Base-by-base conservation (phyloP, 2,888 invertebrate genomes). In the Cyaniris semiargus region DNA sequence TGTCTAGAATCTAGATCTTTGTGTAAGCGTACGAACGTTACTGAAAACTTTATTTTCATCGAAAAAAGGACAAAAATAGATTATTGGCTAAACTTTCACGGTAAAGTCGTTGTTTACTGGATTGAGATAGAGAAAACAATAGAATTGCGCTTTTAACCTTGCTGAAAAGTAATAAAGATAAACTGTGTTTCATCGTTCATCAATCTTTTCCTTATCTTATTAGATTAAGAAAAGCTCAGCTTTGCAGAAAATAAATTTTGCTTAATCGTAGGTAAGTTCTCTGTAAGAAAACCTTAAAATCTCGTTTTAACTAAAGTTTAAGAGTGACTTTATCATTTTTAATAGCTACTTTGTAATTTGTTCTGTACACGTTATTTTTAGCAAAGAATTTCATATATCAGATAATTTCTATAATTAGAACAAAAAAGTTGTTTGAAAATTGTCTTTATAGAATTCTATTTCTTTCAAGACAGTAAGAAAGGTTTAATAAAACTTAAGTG, bases 401-500 rank as follows among this genome's bases (percentile, higher is more conserved):
- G 10, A 60, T 10, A 60, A 60, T 48, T 13, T 48, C 15, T 48
- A 23, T 10, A 13, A 21, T 8, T 60, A 23, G 66, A 27, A 4
- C 27, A 44, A 44, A 44, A 21, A 72, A 38, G 21, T 38, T 72
- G 21, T 72, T 38, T 44, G 72, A 21, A 71, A 38, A 71, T 71
- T 38, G 72, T 44, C 21, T 44, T 72, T 72, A 44, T 44, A 23
- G 13, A 72, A 72, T 72, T 72, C 44, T 3, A 38, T 71, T 71
- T 13, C 72, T 44, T 72, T 44, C 72, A 13, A 13, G 72, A 44
- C 72, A 72, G 38, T 38, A 31, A 23, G 38, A 44, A 44, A 21
- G 72, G 72, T 44, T 44, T 44, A 38, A 72, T 72, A 44, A 72
- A 72, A 72, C 21, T 72, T 48, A 66, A 66, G 66, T 48, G 44